Evolutionary conservation across 2,113 vertebrate genomes (phyloP).

Genomic region (Ammodytes marinus): DNA sequence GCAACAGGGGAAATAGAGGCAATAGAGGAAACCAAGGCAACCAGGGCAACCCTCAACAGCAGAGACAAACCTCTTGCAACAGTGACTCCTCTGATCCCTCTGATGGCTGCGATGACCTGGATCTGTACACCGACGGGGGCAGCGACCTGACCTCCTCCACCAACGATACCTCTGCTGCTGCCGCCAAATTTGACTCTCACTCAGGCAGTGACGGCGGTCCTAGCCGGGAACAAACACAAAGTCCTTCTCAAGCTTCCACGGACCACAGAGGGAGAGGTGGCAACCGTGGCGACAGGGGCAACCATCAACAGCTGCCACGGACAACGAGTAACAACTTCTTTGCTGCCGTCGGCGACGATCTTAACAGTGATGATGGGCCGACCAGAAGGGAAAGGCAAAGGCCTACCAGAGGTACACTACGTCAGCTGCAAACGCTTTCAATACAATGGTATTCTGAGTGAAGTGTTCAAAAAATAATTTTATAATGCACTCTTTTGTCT

Average conservation of each 20-base stretch:
- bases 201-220: not conserved
- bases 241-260: accelerated
- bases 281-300: not conserved
- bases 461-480: not conserved
- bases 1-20: not conserved
- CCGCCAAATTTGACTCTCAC: not conserved
- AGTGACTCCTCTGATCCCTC: not conserved
- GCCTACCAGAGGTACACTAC: constrained; percentile 45
- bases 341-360: accelerated
- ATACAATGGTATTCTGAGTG: not conserved
- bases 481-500: not conserved
- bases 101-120: accelerated
- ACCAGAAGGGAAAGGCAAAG: not conserved
- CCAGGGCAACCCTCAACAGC: not conserved
- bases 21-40: not conserved
- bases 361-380: accelerated
- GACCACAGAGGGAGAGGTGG: not conserved
- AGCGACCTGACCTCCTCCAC: not conserved
- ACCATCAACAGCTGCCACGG: not conserved
- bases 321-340: not conserved
- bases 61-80: accelerated
- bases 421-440: not conserved
- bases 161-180: not conserved
- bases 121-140: not conserved
- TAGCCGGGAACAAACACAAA: not conserved